Base-by-base conservation (phyloP, 2,797 vertebrate species). In the Tragelaphus oryx region DNA sequence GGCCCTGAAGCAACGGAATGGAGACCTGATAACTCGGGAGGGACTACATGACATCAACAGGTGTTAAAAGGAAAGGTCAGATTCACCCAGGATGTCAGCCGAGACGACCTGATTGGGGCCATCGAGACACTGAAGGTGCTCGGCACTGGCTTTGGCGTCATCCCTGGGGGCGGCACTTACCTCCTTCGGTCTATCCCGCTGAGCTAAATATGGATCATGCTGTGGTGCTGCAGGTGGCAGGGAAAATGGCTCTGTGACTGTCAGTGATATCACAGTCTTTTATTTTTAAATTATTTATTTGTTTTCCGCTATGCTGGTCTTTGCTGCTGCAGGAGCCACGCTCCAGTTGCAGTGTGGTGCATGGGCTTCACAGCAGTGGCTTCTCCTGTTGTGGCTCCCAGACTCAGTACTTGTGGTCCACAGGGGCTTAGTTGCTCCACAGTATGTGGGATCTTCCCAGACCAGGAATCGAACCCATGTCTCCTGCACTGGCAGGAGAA, bases 161-260 rank as follows among this genome's bases (percentile, higher is more conserved):
- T 99, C 97, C 99, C 99, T 0, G 99, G 99, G 3, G 99, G 99
- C 1, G 99, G 99, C 20, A 99, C 99, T 0, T 99, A 99, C 80
- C 98, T 99, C 98, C 99, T 99, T 86, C 99, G 99, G 98, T 99
- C 99, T 0, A 99, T 99, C 99, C 99, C 1, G 99, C 99, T 0
- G 99, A 99, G 95, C 99, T 99, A 71, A 99, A 99, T 97, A 99
- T 99, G 99, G 99, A 99, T 88, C 99, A 99, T 92, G 99, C 99
- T 0, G 99, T 99, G 0, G 99, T 99, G 71, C 97, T 99, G 84
- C 99, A 99, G 98, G 98, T 99, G 97, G 99, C 99, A 0, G 99
- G 99, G 99, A 99, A 99, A 98, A 99, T 14, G 99, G 99, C 62
- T 99, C 98, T 0, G 99, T 99, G 68, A 99, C 99, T 0, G 99